phyloP scores from a whole-genome alignment of 2,888 invertebrate genomes.

The Dione juno region DNA sequence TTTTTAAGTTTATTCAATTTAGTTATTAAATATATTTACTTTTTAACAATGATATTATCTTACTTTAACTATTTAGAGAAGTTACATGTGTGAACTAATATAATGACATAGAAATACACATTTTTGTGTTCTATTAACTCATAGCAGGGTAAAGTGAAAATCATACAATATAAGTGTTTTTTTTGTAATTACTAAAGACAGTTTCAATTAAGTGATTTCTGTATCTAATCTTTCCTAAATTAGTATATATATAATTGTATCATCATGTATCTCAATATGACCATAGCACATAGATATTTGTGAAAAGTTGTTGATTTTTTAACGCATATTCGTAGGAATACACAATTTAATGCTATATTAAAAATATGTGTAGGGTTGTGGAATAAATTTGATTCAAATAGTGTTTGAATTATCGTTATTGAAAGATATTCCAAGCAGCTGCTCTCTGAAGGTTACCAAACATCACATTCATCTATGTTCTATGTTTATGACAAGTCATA shows the following conservation, averaged over 20 bases:
- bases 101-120: slow-evolving; percentile 19
- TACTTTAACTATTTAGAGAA: slow-evolving; percentile 28
- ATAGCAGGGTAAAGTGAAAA: not conserved
- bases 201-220: not conserved
- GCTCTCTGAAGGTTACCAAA: not conserved
- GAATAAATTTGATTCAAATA: not conserved
- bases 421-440: too few species aligned
- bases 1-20: slow-evolving; percentile 17
- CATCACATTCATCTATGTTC: not conserved
- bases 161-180: not conserved
- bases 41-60: slow-evolving; percentile 22
- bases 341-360: not conserved
- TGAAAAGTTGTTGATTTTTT: not conserved
- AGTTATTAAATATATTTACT: slow-evolving; percentile 25
- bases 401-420: not conserved
- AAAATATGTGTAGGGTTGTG: not conserved
- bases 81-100: slow-evolving; percentile 18
- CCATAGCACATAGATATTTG: not conserved
- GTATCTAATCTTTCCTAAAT: slow-evolving; percentile 2
- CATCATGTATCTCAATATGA: not conserved
- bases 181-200: not conserved
- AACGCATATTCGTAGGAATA: too few species aligned
- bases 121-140: not conserved
- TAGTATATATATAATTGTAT: not conserved
- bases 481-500: not conserved